Evolutionary conservation across 92 coral and sea anemone species (phyloP), one percentile per base, ranked within the genome.

Genomic region (Anthopleura xanthogrammica): DNA sequence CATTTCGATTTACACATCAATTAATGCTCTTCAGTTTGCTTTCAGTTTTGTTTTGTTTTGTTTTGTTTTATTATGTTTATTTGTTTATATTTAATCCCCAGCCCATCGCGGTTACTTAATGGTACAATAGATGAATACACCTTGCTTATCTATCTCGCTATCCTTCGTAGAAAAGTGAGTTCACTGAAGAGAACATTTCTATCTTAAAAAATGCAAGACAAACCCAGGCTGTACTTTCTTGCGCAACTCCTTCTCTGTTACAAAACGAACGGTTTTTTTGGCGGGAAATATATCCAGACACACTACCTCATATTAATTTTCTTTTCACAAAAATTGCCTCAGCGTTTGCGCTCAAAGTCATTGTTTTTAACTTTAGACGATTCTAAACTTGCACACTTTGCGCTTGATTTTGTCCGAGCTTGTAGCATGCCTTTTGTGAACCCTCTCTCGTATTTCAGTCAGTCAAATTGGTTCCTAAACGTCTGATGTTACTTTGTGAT

Each of bases 151-250:
- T 93, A 93, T 71, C 87, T 93, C 62, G 95, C 98, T 24, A 76
- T 93, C 50, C 83, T 93, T 41, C 85, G 98, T 41, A 80, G 93
- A 80, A 93, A 89, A 92, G 98, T 93, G 84, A 77, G 85, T n/a
- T n/a, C 7, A 62, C 16, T 54, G 58, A 54, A 54, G 2, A 54
- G 14, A 5, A 13, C 58, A 54, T 54, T 11, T 54, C 9, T 43
- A 43, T 43, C 50, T 4, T 43, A 43, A 43, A 43, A 54, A 54
- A 60, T 17, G 2, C 12, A 4, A 60, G 23, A 60, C 23, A 60
- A 60, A 4, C 24, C 24, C 12, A 60, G 7, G 29, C 24, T 60
- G 68, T 60, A 4, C 68, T 19, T 17, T 60, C 24, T 3, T 17
- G 16, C 24, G 22, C 68, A 60, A 19, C 24, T 43, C 8, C 5